A percentile compares a stretch with the other conserved stretches of the same genome.
Evolutionary conservation across 2,888 invertebrate species (phyloP).

Genomic region (Ochlodes sylvanus): DNA sequence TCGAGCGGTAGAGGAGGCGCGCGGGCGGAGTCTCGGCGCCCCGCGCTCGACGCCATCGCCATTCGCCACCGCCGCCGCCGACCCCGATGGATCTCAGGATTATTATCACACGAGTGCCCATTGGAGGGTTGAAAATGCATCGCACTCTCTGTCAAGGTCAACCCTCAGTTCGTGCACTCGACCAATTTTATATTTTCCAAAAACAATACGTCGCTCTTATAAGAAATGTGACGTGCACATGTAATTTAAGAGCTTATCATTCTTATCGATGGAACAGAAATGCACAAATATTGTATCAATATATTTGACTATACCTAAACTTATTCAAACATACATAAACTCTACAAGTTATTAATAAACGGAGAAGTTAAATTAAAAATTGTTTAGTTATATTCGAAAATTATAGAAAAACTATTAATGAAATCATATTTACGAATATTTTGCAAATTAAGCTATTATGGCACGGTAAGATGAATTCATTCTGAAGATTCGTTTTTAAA

Average conservation of each 20-base stretch:
- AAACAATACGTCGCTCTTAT: constrained; percentile 14
- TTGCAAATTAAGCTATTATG: no score
- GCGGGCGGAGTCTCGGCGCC: constrained; percentile 71
- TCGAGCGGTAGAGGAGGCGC: constrained; percentile 65
- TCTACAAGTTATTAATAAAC: no score
- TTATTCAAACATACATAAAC: no score
- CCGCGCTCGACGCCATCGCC: constrained; percentile 60
- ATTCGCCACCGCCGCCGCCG: constrained; percentile 54
- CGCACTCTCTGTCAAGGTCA: constrained; percentile 78
- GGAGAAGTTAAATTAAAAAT: no score
- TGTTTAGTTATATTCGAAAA: no score
- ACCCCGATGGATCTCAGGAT: constrained; percentile 67
- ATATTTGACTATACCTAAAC: no score
- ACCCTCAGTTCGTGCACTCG: constrained; percentile 42
- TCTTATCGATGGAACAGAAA: background rate
- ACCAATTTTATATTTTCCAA: constrained; percentile 23
- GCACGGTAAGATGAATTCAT: no score
- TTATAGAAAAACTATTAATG: no score
- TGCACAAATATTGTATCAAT: background rate
- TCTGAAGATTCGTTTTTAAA: no score
- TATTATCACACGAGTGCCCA: constrained; percentile 68
- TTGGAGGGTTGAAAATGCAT: constrained; percentile 80
- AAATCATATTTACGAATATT: no score
- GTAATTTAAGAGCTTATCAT: background rate
- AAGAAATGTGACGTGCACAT: constrained; percentile 5